Base-by-base conservation (phyloP, 2,113 vertebrate species). In the pig (Sus scrofa) region DNA sequence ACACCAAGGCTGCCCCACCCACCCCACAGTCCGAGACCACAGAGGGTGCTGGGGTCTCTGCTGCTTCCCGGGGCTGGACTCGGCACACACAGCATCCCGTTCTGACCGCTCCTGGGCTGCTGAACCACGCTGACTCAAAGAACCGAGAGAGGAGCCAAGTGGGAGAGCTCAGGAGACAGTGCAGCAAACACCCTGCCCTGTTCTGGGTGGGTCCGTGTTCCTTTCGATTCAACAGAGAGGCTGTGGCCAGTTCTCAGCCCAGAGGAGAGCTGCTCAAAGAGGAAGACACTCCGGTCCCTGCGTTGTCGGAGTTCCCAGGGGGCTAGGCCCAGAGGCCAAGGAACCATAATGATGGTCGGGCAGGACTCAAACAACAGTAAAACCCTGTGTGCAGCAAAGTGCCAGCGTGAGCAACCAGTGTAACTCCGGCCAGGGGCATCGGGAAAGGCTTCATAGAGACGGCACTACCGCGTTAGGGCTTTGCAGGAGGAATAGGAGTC, bases 341-440 rank as follows among this genome's bases (percentile, higher is more conserved):
- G 58, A 50, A 30, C 50, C 2, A 1, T 1, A 0, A 9, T 0
- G 8, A 27, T 0, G 0, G 30, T 0, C 16, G 22, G 3, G 12
- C 1, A 22, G 13, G 22, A 50, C 24, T 16, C 30, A 11, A 11
- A 5, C 44, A 10, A 1, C 0, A 24, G 78, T 9, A 39, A 30
- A 92, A 27, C 6, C 7, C 4, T 0, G 5, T 27, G n/a, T 0
- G 19, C n/a, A 6, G 52, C 86, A 71, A 34, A 93, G 63, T 44
- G 19, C 22, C 0, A 4, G 19, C 4, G 14, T 14, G 6, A 56
- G 71, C 14, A 65, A 8, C 14, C 16, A 3, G 19, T 10, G 24
- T 6, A 19, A 22, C 12, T 73, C 86, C 7, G 26, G 10, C 70
- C 24, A 13, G 14, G 13, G 34, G 11, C n/a, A 27, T 50, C 58